These are phyloP conservation scores for Oriolus oriolus DNA, from an alignment of 2,113 vertebrate genomes.

Conservation along the genomic window DNA sequence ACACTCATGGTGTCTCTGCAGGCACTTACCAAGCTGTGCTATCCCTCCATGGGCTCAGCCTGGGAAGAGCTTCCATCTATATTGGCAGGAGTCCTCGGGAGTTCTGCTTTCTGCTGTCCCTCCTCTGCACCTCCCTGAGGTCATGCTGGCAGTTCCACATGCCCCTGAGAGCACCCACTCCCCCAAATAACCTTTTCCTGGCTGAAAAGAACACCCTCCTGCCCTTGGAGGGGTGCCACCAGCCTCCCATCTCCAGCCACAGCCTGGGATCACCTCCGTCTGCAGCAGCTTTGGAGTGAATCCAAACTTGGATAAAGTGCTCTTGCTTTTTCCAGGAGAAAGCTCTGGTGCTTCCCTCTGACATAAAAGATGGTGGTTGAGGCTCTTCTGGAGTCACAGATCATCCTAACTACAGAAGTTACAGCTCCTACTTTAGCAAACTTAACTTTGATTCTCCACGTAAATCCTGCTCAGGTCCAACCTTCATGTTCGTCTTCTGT, in stretches of 20 bases:
- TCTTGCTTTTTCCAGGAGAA: background rate
- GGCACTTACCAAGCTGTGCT: background rate
- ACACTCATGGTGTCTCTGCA: fast-evolving
- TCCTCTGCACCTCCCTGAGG: background rate
- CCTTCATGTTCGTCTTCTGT: background rate
- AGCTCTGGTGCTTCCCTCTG: background rate
- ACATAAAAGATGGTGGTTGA: background rate
- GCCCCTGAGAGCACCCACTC: fast-evolving
- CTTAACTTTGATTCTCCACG: background rate
- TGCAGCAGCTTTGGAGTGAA: background rate
- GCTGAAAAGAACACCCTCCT: background rate
- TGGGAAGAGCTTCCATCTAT: background rate
- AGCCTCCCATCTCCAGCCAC: background rate
- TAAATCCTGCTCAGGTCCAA: background rate
- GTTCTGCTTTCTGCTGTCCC: background rate
- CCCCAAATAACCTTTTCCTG: background rate
- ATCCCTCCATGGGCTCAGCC: background rate
- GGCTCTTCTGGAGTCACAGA: background rate
- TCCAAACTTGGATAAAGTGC: background rate
- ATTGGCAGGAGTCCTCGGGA: background rate
- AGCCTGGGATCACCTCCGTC: fast-evolving
- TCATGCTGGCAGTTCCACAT: background rate
- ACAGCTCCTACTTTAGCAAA: background rate
- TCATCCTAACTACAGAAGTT: background rate
- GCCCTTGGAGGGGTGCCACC: background rate